These are phyloP conservation scores for Zaprionus lachaisei DNA, from an alignment of 1,140 invertebrate species.

Conservation along the genomic window DNA sequence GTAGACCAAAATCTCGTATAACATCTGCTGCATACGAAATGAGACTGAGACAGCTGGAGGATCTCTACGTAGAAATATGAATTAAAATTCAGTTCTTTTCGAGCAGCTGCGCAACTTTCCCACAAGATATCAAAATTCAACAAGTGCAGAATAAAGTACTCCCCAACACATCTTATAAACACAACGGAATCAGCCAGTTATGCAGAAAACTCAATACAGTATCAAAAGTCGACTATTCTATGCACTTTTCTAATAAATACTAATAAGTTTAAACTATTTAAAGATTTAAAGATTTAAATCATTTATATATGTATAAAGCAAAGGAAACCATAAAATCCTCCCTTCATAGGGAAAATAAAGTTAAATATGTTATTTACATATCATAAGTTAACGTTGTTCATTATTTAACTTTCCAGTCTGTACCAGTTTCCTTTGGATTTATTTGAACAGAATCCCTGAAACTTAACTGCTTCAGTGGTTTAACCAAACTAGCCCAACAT, in stretches of 20 bases:
- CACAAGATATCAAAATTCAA: conserved; percentile 54
- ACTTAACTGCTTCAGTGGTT: neutral
- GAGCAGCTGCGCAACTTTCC: conserved; percentile 48
- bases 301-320: neutral
- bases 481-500: neutral
- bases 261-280: neutral
- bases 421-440: neutral
- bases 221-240: neutral
- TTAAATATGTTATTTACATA: too few relatives aligned
- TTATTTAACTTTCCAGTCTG: too few relatives aligned
- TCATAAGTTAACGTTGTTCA: too few relatives aligned
- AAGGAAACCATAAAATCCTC: too few relatives aligned
- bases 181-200: conserved; percentile 35
- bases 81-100: conserved; percentile 13
- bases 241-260: neutral
- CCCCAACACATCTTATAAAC: conserved; percentile 34
- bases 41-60: conserved; percentile 44
- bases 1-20: conserved; percentile 26
- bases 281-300: neutral
- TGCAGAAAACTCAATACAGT: neutral
- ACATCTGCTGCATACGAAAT: conserved; percentile 55
- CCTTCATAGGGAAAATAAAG: too few relatives aligned
- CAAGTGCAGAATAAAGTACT: conserved; percentile 42
- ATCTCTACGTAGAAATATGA: conserved; percentile 19
- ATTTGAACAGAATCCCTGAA: neutral